A percentile compares a stretch with the other conserved stretches of the same genome.
phyloP scores from a whole-genome alignment of 30 jellyfish, hydroid and myxozoan species.

The Chrysaora quinquecirrha region DNA sequence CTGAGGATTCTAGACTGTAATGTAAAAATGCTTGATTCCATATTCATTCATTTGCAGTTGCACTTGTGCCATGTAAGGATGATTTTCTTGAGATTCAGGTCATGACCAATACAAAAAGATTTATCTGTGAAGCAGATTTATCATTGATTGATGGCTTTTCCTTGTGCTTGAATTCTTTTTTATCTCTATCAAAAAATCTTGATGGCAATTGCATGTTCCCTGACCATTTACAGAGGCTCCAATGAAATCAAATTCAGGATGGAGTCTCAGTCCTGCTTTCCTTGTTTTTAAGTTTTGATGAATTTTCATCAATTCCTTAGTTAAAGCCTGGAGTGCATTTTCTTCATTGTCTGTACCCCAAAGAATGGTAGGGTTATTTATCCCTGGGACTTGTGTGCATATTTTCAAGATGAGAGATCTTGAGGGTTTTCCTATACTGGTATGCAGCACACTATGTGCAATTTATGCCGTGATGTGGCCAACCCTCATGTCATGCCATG shows the following conservation, averaged over 20 bases:
- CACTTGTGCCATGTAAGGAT: constrained; percentile 20
- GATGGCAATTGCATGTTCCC: background rate
- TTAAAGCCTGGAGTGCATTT: background rate
- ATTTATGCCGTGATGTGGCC: background rate
- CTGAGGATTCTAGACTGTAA: constrained; percentile 36
- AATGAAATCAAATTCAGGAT: background rate
- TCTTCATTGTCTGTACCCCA: background rate
- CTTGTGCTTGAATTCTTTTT: constrained; percentile 29
- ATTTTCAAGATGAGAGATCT: background rate
- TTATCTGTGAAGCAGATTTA: no score
- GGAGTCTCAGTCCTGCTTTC: background rate
- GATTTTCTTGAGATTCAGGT: constrained; percentile 20
- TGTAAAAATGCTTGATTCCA: background rate
- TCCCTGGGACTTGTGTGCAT: background rate
- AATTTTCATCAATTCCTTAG: background rate
- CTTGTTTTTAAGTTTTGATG: background rate
- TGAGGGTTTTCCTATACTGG: background rate
- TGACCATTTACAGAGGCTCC: background rate
- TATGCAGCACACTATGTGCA: constrained; percentile 15
- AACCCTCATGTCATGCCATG: background rate
- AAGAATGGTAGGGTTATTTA: background rate
- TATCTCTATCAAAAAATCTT: background rate
- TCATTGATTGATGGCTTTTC: constrained; percentile 12
- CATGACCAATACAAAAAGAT: constrained; percentile 8
- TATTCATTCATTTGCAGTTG: constrained; percentile 19